Evolutionary conservation across 2,797 vertebrate species (phyloP), one percentile per base, ranked within the genome.

Genomic region (Catostomus latipinnis): DNA sequence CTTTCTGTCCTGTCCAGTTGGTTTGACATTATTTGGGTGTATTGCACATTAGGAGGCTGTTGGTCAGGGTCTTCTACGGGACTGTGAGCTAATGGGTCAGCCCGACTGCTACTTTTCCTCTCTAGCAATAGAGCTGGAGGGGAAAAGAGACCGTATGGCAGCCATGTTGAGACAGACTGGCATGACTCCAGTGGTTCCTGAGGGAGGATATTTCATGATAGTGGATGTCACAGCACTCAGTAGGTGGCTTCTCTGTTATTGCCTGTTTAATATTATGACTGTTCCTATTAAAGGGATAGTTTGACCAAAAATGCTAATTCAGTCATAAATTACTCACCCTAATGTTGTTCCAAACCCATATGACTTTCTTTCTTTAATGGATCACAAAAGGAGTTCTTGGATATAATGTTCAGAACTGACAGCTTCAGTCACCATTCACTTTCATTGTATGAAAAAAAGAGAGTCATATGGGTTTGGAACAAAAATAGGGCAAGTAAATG

Each of bases 141-240:
- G 34, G 6, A 99, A 99, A 86, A 93, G 98, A 50, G 94, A 97
- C 86, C 94, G 94, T 1, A 88, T 99, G 93, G 95, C 94, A 4
- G 78, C 73, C 77, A 93, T 98, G 0, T 86, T 99, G 58, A 90
- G 78, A 76, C 94, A 91, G 50, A 92, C 88, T 1, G 96, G 97
- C 16, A 93, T 99, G 88, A 92, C 90, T 74, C 96, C 98, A 1
- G 49, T 99, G 61, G 22, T 98, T 82, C 98, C 98, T 2, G 96
- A 98, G 48, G 98, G 98, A 83, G 97, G 97, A 76, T 99, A 99
- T 92, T 99, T 99, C 81, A 97, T 99, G 91, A 89, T 98, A 0
- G 96, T 93, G 10, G 95, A 99, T 46, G 90, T 98, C 83, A 94
- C 98, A 8, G 79, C 85, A 0, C 91, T 98, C 84, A 94, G 98